phyloP scores from a whole-genome alignment of 2,888 invertebrate genomes.

The Nomada fabriciana region DNA sequence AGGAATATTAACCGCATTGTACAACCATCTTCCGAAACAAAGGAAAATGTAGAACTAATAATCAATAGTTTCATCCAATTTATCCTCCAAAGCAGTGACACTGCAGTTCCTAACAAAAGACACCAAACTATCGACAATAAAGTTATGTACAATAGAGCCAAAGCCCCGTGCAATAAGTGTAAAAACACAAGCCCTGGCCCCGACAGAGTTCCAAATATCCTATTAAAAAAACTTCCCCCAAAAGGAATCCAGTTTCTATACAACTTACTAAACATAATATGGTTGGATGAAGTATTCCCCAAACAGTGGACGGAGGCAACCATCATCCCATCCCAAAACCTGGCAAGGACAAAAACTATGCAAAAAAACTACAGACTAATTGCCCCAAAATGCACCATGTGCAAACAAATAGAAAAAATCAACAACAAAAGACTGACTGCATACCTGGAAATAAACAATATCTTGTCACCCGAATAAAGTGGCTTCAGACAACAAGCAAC shows the following conservation, averaged over 20 bases:
- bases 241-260: neutral
- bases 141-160: constrained; percentile 49
- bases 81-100: constrained; percentile 47
- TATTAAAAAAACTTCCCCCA: constrained; percentile 37
- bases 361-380: constrained; percentile 52
- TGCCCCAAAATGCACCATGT: constrained; percentile 45
- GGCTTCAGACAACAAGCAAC: constrained; percentile 51
- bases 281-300: constrained; percentile 17
- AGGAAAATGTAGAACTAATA: neutral
- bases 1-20: constrained; percentile 12
- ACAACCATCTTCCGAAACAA: neutral
- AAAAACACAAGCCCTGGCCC: constrained; percentile 54
- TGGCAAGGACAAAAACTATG: constrained; percentile 32
- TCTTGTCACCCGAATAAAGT: constrained; percentile 36
- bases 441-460: constrained; percentile 41
- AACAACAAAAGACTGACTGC: constrained; percentile 51
- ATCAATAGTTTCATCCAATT: constrained; percentile 18
- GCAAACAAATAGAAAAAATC: constrained; percentile 52
- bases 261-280: constrained; percentile 38
- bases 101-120: constrained; percentile 41
- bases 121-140: constrained; percentile 39
- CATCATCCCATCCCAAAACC: constrained; percentile 49
- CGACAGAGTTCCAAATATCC: constrained; percentile 52
- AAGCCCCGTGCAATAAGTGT: constrained; percentile 26
- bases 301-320: constrained; percentile 41